phyloP scores from a whole-genome alignment of 2,888 invertebrate species.

The Plagodis dolabraria region DNA sequence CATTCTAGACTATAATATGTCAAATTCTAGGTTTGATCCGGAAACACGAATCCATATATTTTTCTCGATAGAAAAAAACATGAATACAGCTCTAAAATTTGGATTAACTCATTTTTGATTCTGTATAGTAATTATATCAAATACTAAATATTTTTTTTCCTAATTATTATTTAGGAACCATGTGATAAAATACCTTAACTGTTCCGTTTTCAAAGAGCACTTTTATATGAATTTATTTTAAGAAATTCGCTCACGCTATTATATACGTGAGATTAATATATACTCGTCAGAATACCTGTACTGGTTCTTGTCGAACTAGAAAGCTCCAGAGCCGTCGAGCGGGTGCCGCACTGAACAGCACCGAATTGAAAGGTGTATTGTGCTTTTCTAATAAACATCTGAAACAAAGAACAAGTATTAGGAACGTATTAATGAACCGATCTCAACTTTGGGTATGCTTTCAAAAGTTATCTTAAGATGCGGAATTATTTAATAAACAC shows the following conservation, averaged over 20 bases:
- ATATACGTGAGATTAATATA: no score
- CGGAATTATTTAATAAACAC: no score
- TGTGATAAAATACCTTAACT: no score
- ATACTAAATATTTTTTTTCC: no score
- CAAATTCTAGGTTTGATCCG: no score
- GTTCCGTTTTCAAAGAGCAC: neutral
- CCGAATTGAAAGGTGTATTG: conserved; percentile 96
- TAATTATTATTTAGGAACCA: no score
- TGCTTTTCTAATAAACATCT: conserved; percentile 95
- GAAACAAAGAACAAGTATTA: conserved; percentile 57
- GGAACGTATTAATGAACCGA: neutral
- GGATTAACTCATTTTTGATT: no score
- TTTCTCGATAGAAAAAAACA: no score
- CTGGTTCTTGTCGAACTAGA: conserved; percentile 95
- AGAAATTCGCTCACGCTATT: neutral
- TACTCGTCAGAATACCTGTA: conserved; percentile 87
- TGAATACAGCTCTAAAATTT: no score
- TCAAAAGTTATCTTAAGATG: neutral
- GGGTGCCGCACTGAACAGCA: conserved; percentile 89
- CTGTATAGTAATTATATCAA: no score
- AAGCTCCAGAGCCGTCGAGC: conserved; percentile 96
- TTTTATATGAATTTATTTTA: neutral
- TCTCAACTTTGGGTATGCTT: neutral
- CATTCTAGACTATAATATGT: no score
- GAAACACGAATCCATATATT: no score